phyloP scores from a whole-genome alignment of 2,113 vertebrate species.

The Syngnathus floridae region DNA sequence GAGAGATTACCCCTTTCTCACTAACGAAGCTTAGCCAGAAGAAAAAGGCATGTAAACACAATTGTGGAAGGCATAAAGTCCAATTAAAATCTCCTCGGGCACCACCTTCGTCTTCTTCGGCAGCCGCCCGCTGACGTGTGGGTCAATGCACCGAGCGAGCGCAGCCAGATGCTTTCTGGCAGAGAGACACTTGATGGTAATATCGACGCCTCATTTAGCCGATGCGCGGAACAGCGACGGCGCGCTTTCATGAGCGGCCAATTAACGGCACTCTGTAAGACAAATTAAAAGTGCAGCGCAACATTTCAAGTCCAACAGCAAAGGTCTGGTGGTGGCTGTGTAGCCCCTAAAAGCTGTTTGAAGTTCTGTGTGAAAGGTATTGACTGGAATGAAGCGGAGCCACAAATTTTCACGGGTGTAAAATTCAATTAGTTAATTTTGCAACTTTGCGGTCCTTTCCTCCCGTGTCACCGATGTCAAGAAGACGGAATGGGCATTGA shows the following conservation, averaged over 20 bases:
- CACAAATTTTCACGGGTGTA: too few species aligned
- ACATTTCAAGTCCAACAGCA: background rate
- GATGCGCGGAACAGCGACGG: background rate
- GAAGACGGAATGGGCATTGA: too few species aligned
- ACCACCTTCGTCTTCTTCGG: background rate
- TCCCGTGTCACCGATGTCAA: too few species aligned
- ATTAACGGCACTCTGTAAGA: background rate
- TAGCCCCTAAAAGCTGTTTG: background rate
- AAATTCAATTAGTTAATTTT: background rate
- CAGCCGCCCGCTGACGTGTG: background rate
- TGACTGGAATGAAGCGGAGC: background rate
- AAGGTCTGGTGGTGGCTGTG: background rate
- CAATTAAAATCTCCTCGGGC: background rate
- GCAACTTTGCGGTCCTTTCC: background rate
- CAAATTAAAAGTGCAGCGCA: too few species aligned
- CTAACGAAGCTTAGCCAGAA: background rate
- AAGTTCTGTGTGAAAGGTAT: background rate
- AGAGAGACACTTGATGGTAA: background rate
- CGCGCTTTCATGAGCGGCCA: background rate
- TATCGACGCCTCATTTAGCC: conserved; percentile 1
- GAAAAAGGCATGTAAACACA: background rate
- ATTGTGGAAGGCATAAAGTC: background rate
- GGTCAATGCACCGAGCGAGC: background rate
- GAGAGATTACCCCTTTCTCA: background rate
- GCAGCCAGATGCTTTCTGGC: background rate